Conservation (phyloP, 1,140 invertebrate species). For the Lethrus apterus region DNA sequence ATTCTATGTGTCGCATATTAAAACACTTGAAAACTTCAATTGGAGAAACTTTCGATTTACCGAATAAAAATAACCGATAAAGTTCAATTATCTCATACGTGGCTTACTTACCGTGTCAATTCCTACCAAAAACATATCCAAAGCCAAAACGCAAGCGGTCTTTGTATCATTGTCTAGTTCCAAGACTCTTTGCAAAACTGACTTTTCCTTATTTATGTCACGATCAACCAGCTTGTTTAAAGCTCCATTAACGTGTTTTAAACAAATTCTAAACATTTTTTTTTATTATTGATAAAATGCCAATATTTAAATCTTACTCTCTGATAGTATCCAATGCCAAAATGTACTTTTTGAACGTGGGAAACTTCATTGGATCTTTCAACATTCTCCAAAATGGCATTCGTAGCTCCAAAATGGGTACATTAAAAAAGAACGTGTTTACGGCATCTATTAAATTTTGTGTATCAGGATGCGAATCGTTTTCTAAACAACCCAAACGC, state of each 20-base stretch:
- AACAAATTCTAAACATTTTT: constrained; percentile 56
- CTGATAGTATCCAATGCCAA: constrained; percentile 80
- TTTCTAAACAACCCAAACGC: constrained; percentile 76
- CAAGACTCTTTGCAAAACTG: constrained; percentile 68
- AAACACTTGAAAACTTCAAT: no score
- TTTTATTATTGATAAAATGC: no score
- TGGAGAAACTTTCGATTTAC: no score
- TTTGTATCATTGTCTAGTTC: constrained; percentile 67
- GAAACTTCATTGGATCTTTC: constrained; percentile 65
- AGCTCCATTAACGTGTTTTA: constrained; percentile 67
- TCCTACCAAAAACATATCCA: constrained; percentile 82
- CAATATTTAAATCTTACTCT: constrained; percentile 58
- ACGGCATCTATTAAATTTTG: constrained; percentile 78
- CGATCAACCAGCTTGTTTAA: constrained; percentile 59
- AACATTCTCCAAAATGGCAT: constrained; percentile 78
- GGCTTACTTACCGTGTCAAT: constrained; percentile 70
- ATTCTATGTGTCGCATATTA: no score
- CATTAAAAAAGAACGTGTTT: constrained; percentile 72
- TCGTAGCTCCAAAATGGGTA: constrained; percentile 74
- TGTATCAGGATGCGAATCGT: constrained; percentile 61
- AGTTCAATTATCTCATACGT: background rate
- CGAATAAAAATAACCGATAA: no score
- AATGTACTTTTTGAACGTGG: constrained; percentile 70
- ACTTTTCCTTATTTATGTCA: constrained; percentile 52
- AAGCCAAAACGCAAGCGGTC: constrained; percentile 71